These are phyloP conservation scores for Melanotaenia trifasciata DNA, from an alignment of 2,797 vertebrate genomes.

Conservation along the genomic window DNA sequence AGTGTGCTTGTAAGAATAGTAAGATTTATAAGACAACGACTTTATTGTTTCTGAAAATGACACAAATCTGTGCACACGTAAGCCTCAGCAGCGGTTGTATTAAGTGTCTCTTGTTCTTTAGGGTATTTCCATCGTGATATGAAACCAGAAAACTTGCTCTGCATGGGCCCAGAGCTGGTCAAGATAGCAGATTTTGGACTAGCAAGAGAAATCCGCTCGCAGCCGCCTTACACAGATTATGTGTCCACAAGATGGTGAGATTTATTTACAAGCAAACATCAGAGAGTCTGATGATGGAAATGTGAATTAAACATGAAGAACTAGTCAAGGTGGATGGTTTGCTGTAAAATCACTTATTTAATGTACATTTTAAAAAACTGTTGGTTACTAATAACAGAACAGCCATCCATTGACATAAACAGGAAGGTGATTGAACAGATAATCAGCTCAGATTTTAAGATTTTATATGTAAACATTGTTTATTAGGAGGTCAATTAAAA, in stretches of 20 bases:
- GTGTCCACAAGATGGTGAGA: conserved; percentile 94
- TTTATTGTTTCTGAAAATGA: conserved; percentile 6
- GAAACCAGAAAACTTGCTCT: conserved; percentile 95
- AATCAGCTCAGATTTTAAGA: conserved; percentile 3
- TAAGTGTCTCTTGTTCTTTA: conserved; percentile 47
- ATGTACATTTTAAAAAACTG: neutral
- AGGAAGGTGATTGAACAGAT: conserved; percentile 6
- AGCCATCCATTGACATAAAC: conserved; percentile 7
- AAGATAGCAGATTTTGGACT: conserved; percentile 96
- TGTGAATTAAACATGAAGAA: neutral
- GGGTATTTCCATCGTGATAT: conserved; percentile 96
- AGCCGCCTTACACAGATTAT: conserved; percentile 94
- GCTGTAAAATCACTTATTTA: conserved; percentile 6
- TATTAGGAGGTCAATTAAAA: neutral
- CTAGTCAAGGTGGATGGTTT: neutral
- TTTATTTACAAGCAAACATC: conserved; percentile 1
- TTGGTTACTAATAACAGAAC: conserved; percentile 2
- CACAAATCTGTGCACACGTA: neutral
- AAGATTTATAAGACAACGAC: neutral
- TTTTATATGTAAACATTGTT: neutral
- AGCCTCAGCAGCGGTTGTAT: neutral
- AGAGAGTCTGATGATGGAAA: neutral
- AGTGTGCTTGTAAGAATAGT: neutral
- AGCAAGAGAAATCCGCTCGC: conserved; percentile 92
- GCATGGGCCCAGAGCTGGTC: conserved; percentile 92